Evolutionary conservation across 2,888 invertebrate species (phyloP), one percentile per base, ranked within the genome.

Genomic region (Saturnia japonica): DNA sequence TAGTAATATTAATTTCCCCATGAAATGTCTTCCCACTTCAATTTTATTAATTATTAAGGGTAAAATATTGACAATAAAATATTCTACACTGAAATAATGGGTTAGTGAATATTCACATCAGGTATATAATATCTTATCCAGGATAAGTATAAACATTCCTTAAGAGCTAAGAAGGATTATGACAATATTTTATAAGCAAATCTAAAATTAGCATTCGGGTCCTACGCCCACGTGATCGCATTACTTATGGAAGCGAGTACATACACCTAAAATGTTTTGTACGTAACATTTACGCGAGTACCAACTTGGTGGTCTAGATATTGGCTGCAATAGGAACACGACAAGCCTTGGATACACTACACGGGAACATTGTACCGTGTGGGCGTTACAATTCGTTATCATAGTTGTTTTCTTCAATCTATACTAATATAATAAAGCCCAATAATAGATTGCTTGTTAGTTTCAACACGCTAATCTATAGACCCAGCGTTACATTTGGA

Each of bases 311-410:
- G 67, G 66, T 70, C 67, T 67, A 54, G 43, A 70, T 54, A 54
- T 22, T 12, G 67, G 22, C 51, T 54, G 34, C 64, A 67, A 70
- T 70, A 68, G 54, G 51, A 66, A 70, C 70, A 70, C 9, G 70
- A 43, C 28, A 57, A 19, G 54, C 25, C n/a, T 54, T 28, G 42
- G 51, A 70, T 51, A 51, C 40, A 51, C 51, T 70, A 66, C 70
- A 66, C n/a, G 66, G 40, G 45, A 34, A 42, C 42, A 40, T 40
- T 34, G 64, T n/a, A n/a, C 64, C 9, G 64, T 68, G 54, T 54
- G 51, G n/a, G 47, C 25, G 22, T 64, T 64, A 60, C 19, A 40
- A 64, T 40, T 34, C 64, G 40, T 40, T 57, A 57, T 25, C 57
- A 64, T 40, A 28, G 57, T 25, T 28, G 28, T 60, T 28, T 14